Evolutionary conservation across 2,797 vertebrate species (phyloP).

Genomic region (Sebastiscus tertius): DNA sequence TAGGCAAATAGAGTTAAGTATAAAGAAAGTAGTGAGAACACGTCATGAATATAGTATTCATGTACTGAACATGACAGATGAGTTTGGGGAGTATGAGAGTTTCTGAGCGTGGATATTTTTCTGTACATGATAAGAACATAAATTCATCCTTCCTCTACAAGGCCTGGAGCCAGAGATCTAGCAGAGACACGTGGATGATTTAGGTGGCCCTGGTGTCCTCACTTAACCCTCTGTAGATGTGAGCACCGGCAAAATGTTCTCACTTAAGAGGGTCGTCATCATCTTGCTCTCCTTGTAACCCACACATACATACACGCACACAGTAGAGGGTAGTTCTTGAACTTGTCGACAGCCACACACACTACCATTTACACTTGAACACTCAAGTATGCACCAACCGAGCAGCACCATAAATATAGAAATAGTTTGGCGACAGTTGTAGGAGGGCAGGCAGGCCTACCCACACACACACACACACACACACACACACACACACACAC

Average conservation of each 20-base stretch:
- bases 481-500: slow-evolving; percentile 14
- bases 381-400: slow-evolving; percentile 55
- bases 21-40: background rate
- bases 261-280: slow-evolving; percentile 27
- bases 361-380: slow-evolving; percentile 59
- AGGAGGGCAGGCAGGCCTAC: slow-evolving; percentile 39
- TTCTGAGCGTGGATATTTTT: background rate
- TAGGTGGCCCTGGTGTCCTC: slow-evolving; percentile 41
- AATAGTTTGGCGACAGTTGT: slow-evolving; percentile 69
- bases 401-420: slow-evolving; percentile 68
- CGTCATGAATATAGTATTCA: background rate
- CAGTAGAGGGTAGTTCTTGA: slow-evolving; percentile 16
- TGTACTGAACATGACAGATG: background rate
- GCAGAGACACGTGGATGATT: slow-evolving; percentile 36
- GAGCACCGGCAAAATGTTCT: slow-evolving; percentile 19
- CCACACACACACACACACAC: slow-evolving; percentile 19
- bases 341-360: slow-evolving; percentile 60
- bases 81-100: background rate
- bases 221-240: slow-evolving; percentile 33
- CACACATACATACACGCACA: slow-evolving; percentile 2
- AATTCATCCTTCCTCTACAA: slow-evolving; percentile 2
- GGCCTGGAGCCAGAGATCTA: slow-evolving; percentile 4
- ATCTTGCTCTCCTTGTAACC: background rate
- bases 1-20: background rate
- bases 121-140: background rate